phyloP scores from a whole-genome alignment of 2,888 invertebrate genomes.

The Ametastegia equiseti region DNA sequence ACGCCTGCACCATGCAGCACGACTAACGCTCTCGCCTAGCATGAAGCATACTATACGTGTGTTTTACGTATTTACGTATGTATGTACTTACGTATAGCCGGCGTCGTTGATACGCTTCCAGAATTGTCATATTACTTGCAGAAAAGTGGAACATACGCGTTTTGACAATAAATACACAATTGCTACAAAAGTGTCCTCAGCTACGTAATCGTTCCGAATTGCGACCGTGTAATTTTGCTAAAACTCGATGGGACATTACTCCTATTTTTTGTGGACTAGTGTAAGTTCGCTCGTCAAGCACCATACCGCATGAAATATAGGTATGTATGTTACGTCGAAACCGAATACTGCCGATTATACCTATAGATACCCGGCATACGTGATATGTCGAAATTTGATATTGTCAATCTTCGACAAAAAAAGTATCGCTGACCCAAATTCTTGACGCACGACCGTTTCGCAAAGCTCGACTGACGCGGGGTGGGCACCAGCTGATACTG shows the following conservation, averaged over 20 bases:
- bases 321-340: no score
- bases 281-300: not conserved
- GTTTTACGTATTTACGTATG: no score
- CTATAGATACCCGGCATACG: not conserved
- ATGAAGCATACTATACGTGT: conserved; percentile 17
- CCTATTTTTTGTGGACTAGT: not conserved
- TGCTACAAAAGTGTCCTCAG: not conserved
- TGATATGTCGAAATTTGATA: conserved; percentile 32
- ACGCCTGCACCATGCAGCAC: conserved; percentile 25
- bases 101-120: not conserved
- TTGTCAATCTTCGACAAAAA: conserved; percentile 40
- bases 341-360: not conserved
- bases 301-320: no score
- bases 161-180: conserved; percentile 10
- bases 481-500: conserved; percentile 64
- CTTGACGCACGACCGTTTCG: conserved; percentile 40
- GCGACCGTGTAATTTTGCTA: not conserved
- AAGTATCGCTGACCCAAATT: conserved; percentile 43
- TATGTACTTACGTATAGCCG: no score
- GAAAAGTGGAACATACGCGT: not conserved
- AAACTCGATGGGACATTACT: not conserved
- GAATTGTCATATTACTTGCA: not conserved
- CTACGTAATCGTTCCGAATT: not conserved
- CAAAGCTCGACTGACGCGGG: conserved; percentile 46
- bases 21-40: not conserved